A percentile compares a stretch with the other conserved stretches of the same genome.
Evolutionary conservation across 2,888 invertebrate genomes (phyloP).

Genomic region (Eupithecia centaureata): DNA sequence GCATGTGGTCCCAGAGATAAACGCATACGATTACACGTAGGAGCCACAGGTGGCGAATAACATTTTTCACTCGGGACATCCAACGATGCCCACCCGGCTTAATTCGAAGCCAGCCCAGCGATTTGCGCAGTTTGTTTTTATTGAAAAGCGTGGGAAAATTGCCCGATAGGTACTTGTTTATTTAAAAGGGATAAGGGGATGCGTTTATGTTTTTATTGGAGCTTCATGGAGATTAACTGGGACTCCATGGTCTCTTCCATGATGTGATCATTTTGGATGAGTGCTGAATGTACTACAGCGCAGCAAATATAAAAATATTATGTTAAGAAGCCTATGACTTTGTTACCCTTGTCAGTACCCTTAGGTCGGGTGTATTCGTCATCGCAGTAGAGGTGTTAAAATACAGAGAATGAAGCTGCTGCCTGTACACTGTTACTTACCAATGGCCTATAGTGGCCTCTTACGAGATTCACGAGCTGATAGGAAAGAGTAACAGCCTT

Average conservation of each 20-base stretch:
- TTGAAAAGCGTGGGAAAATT: slow-evolving; percentile 71
- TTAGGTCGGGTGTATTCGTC: too few relatives aligned
- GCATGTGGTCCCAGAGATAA: slow-evolving; percentile 76
- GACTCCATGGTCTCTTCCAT: neutral
- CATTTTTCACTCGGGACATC: slow-evolving; percentile 78
- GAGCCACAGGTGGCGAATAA: slow-evolving; percentile 83
- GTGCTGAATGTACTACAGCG: neutral
- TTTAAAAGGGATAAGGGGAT: slow-evolving; percentile 27
- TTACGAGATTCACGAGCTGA: too few relatives aligned
- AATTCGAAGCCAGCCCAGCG: slow-evolving; percentile 70
- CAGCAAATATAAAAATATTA: too few relatives aligned
- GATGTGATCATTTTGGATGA: neutral
- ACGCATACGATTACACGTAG: slow-evolving; percentile 80
- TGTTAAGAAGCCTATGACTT: too few relatives aligned
- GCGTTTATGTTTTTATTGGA: slow-evolving; percentile 24
- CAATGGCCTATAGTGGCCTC: too few relatives aligned
- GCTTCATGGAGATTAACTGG: neutral
- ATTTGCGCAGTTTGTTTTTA: slow-evolving; percentile 74
- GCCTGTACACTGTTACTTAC: too few relatives aligned
- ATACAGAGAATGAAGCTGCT: too few relatives aligned
- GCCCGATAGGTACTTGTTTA: slow-evolving; percentile 50
- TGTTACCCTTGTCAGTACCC: too few relatives aligned
- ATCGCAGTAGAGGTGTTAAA: too few relatives aligned
- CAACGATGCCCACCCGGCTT: slow-evolving; percentile 63
- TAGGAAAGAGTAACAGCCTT: too few relatives aligned